A percentile compares a stretch with the other conserved stretches of the same genome.
These are phyloP conservation scores for Zenarchopterus dispar DNA, from an alignment of 2,797 vertebrate genomes.

Conservation along the genomic window DNA sequence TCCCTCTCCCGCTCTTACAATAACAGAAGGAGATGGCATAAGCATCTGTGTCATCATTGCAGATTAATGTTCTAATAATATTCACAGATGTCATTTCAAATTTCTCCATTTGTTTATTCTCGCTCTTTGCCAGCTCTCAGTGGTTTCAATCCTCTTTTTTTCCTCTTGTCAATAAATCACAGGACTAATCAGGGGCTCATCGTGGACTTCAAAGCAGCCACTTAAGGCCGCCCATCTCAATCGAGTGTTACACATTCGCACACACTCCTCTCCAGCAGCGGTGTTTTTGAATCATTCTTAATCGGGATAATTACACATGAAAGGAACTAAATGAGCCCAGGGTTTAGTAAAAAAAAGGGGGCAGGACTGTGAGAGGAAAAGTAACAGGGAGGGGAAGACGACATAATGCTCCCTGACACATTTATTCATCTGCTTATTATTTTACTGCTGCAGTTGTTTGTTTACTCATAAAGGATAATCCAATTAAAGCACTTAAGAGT, in stretches of 20 bases:
- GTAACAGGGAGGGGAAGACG: conserved; percentile 13
- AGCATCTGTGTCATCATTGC: conserved; percentile 72
- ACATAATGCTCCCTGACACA: conserved; percentile 54
- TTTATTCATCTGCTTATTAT: conserved; percentile 70
- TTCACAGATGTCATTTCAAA: conserved; percentile 75
- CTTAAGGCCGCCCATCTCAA: conserved; percentile 62
- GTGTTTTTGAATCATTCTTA: conserved; percentile 64
- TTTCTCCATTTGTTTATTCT: conserved; percentile 72
- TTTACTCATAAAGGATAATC: conserved; percentile 82
- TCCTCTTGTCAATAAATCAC: conserved; percentile 62
- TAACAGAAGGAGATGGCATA: conserved; percentile 68
- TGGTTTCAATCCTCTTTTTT: conserved; percentile 40
- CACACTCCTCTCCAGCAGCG: conserved; percentile 37
- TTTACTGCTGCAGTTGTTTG: conserved; percentile 74
- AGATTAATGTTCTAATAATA: conserved; percentile 77
- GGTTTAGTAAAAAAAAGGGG: conserved; percentile 36
- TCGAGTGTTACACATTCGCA: conserved; percentile 42
- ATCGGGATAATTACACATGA: conserved; percentile 71
- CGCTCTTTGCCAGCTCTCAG: conserved; percentile 27
- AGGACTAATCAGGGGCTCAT: conserved; percentile 61
- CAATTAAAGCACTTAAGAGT: conserved; percentile 81
- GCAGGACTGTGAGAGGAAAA: conserved; percentile 27
- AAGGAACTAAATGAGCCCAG: conserved; percentile 61
- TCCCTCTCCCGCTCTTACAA: conserved; percentile 23
- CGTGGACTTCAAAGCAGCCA: conserved; percentile 69